Percentiles rank a stretch among this genome's conserved stretches.
Evolutionary conservation across 2,797 vertebrate genomes (phyloP).

Genomic region (Glossophaga mutica): DNA sequence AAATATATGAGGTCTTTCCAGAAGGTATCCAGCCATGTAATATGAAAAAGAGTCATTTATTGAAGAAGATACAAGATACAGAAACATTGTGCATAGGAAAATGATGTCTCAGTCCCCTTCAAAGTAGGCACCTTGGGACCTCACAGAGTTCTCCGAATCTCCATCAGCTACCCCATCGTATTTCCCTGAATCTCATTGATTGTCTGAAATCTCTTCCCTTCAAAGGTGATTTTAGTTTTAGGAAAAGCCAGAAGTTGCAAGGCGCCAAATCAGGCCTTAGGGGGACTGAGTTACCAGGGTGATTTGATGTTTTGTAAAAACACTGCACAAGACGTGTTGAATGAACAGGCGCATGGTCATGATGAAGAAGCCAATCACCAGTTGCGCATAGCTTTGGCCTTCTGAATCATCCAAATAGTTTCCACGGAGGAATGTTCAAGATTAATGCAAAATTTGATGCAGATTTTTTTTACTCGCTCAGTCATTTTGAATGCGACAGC

Average conservation of each 20-base stretch:
- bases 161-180: background rate
- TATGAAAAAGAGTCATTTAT: background rate
- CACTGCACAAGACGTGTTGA: background rate
- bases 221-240: background rate
- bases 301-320: background rate
- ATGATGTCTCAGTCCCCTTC: background rate
- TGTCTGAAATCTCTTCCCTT: background rate
- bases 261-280: background rate
- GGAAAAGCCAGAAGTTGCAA: background rate
- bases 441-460: background rate
- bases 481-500: background rate
- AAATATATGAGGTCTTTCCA: background rate
- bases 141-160: background rate
- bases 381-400: background rate
- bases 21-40: background rate
- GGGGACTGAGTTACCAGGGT: background rate
- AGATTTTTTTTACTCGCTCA: background rate
- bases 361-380: background rate
- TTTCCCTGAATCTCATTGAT: background rate
- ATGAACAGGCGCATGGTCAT: background rate
- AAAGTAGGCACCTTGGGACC: background rate
- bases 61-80: background rate
- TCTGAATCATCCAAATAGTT: background rate
- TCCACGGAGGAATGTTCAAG: background rate
- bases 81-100: background rate